phyloP scores from a whole-genome alignment of 2,113 vertebrate species.

The Seriola dumerili region DNA sequence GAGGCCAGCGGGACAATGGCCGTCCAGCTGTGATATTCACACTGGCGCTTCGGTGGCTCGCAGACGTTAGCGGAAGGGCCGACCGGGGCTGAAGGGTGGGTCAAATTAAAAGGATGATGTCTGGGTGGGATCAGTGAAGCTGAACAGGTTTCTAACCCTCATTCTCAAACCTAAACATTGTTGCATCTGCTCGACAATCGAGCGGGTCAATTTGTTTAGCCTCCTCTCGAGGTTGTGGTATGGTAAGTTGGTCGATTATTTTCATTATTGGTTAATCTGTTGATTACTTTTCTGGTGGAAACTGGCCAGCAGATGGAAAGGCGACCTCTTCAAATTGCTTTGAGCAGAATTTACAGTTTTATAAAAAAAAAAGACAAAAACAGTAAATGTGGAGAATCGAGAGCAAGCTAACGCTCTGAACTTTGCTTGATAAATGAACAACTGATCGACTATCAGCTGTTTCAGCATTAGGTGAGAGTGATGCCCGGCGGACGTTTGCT shows the following conservation, averaged over 20 bases:
- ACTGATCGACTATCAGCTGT: not conserved
- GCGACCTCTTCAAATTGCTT: not conserved
- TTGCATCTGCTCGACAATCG: slow-evolving; percentile 39
- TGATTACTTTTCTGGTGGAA: not conserved
- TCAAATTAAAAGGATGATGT: slow-evolving; percentile 75
- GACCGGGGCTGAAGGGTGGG: slow-evolving; percentile 59
- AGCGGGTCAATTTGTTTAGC: slow-evolving; percentile 50
- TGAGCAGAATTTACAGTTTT: not conserved
- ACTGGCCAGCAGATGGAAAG: not conserved
- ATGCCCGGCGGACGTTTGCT: not conserved
- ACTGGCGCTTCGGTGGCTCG: slow-evolving; percentile 60
- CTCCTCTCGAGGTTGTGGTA: slow-evolving; percentile 16
- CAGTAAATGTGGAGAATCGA: not conserved
- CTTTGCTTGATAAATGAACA: not conserved
- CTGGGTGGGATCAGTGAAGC: slow-evolving; percentile 66
- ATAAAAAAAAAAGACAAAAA: not conserved
- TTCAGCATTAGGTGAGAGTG: not conserved
- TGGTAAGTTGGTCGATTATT: too few species aligned
- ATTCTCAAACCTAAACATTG: slow-evolving; percentile 47
- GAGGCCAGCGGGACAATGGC: slow-evolving; percentile 78
- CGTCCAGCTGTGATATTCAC: slow-evolving; percentile 85
- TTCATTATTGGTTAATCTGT: not conserved
- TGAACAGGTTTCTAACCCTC: slow-evolving; percentile 63
- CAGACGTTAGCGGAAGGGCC: slow-evolving; percentile 69
- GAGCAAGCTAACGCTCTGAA: not conserved